Evolutionary conservation across 2,797 vertebrate species (phyloP).

Genomic region (Todus mexicanus): DNA sequence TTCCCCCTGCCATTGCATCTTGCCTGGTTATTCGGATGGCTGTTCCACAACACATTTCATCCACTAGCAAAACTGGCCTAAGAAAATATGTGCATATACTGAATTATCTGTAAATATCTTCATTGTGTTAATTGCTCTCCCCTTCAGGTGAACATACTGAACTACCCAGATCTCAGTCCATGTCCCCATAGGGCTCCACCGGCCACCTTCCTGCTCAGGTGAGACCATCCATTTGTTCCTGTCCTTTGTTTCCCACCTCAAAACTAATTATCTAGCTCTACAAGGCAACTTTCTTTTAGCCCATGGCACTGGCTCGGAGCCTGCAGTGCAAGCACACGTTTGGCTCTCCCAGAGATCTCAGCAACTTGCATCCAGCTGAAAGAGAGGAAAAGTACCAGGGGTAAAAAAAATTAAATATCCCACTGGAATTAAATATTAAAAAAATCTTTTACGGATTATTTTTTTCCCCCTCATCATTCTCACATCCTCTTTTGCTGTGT

Average conservation of each 20-base stretch:
- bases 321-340: neutral
- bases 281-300: neutral
- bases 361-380: neutral
- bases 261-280: neutral
- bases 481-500: neutral
- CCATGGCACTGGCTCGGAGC: neutral
- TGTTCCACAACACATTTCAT: neutral
- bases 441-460: too few species aligned
- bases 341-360: neutral
- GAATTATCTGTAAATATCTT: neutral
- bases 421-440: neutral
- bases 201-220: neutral
- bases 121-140: neutral
- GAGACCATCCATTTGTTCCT: neutral
- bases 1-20: neutral
- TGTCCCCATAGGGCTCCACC: fast-evolving
- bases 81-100: neutral
- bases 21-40: fast-evolving
- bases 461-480: neutral
- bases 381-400: neutral
- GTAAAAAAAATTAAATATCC: neutral
- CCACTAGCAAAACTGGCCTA: neutral
- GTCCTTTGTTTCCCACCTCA: neutral
- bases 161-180: neutral
- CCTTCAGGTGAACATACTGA: neutral